Base-by-base conservation (phyloP, 1,140 invertebrate genomes). In the Nylanderia fulva region DNA sequence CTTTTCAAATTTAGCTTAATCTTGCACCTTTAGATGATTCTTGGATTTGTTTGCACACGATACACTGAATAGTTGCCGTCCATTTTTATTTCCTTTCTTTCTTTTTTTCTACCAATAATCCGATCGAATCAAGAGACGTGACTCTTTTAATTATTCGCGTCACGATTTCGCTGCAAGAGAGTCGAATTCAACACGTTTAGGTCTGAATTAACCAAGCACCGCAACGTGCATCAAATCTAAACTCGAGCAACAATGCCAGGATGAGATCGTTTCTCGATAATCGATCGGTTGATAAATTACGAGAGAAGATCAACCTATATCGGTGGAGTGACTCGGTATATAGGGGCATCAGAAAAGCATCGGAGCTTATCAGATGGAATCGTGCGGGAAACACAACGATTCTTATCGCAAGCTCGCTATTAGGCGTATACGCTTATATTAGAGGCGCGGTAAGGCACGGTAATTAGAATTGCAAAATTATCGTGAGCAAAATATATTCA, bases 221-320 rank as follows among this genome's bases (percentile, higher is more conserved):
- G 61, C 42, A 5, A 69, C 29, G 24, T 60, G 36, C 8, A 72
- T 54, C 8, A 71, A 58, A 52, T 13, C 7, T 52, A 71, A 60
- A 82, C 18, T 82, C 24, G 24, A 0, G 42, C 42, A 66, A 36
- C 63, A 80, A 58, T 29, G 36, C 13, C 13, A 21, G 13, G 24
- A 80, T 71, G 18, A 4, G 52, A 60, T 60, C 13, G 52, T 72
- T 60, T 58, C 13, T 2, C n/a, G 36, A 82, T 82, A 80, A 15
- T 42, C 36, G 33, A 11, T 71, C 52, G 36, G 63, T 72, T 58
- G 66, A 82, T 72, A 58, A 71, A 82, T 82, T 56, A 13, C 66
- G 13, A 13, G 24, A 58, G 18, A n/a, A 82, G 58, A 72, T 82
- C 52, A 45, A 33, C 7, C 36, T 39, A 58, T 9, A 48, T 66